Conservation (phyloP, 2,797 vertebrate genomes). For the Iguana delicatissima region DNA sequence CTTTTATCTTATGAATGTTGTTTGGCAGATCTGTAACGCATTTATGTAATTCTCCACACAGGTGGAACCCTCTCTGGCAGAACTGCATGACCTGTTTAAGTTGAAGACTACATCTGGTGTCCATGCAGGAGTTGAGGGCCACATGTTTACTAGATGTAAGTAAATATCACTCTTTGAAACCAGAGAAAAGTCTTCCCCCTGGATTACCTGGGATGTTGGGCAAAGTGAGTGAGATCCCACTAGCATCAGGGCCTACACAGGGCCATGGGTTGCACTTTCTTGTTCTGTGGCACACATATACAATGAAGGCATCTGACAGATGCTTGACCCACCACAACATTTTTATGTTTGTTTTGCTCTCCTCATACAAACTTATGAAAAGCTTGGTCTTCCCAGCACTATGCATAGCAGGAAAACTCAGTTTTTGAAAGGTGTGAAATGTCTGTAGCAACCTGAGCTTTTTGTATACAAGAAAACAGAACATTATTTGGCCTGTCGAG, state of each 20-base stretch:
- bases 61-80: neutral
- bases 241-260: neutral
- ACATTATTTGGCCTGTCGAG: neutral
- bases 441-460: neutral
- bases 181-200: neutral
- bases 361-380: neutral
- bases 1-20: neutral
- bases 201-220: neutral
- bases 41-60: neutral
- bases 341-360: neutral
- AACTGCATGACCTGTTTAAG: neutral
- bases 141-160: too few relatives aligned
- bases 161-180: neutral
- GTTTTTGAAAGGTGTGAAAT: neutral
- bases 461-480: slow-evolving; percentile 15
- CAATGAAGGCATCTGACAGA: neutral
- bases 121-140: too few relatives aligned
- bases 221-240: neutral
- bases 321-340: neutral
- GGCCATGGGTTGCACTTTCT: neutral
- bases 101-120: neutral
- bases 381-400: neutral
- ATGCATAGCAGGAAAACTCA: neutral
- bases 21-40: neutral
- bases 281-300: neutral